These are phyloP conservation scores for Drosophila pachea DNA, from an alignment of 1,140 invertebrate species.

Conservation along the genomic window DNA sequence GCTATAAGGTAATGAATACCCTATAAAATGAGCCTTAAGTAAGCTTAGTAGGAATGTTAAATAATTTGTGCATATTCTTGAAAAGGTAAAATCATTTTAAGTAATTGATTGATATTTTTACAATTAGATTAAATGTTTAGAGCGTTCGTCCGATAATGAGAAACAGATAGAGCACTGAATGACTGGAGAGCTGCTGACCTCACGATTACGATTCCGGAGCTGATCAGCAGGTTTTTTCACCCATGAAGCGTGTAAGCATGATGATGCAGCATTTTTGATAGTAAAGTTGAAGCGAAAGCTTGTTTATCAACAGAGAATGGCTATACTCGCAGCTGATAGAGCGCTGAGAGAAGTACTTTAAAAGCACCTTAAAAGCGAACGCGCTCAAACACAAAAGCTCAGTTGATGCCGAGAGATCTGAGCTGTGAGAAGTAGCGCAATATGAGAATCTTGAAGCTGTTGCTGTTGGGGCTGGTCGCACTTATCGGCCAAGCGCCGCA, in stretches of 20 bases:
- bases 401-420: constrained; percentile 16
- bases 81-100: too few species aligned
- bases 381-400: background rate
- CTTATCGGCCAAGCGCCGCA: constrained; percentile 21
- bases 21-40: too few species aligned
- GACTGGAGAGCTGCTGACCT: background rate
- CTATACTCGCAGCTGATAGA: background rate
- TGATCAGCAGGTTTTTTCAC: background rate
- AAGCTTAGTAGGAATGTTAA: too few species aligned
- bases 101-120: too few species aligned
- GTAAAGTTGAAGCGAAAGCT: constrained; percentile 15
- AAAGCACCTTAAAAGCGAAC: constrained; percentile 1
- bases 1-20: too few species aligned
- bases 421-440: background rate
- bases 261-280: constrained; percentile 19
- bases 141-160: background rate
- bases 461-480: constrained; percentile 29
- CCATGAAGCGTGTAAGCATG: constrained; percentile 21
- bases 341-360: background rate
- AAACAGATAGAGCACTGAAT: background rate
- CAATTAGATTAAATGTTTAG: too few species aligned
- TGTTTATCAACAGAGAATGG: background rate
- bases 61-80: too few species aligned
- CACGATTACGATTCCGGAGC: background rate
- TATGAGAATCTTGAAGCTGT: constrained; percentile 31